Evolutionary conservation across 2,888 invertebrate species (phyloP).

Genomic region (Drosophila setosimentum): DNA sequence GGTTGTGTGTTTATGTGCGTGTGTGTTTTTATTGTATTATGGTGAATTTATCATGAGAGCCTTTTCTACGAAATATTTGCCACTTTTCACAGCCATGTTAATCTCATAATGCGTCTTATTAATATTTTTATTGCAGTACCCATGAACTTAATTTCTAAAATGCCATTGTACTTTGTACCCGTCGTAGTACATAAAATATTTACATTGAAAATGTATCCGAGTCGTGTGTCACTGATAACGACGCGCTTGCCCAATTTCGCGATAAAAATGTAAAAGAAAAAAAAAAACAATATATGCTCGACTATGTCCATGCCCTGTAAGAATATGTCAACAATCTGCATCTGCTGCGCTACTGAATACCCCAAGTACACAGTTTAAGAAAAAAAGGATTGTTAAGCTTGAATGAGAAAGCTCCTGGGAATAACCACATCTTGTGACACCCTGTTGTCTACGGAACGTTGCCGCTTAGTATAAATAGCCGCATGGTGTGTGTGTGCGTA

Average conservation of each 20-base stretch:
- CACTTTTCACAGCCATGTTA: slow-evolving; percentile 65
- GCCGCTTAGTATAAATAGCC: neutral
- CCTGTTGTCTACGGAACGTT: slow-evolving; percentile 2
- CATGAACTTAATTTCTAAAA: neutral
- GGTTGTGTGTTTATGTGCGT: slow-evolving; percentile 11
- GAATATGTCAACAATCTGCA: neutral
- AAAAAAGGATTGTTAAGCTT: neutral
- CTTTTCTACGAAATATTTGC: slow-evolving; percentile 64
- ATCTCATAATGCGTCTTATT: slow-evolving; percentile 60
- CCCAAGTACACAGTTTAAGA: neutral
- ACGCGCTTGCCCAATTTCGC: slow-evolving; percentile 2
- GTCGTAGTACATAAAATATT: slow-evolving; percentile 1
- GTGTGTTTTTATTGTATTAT: slow-evolving; percentile 20
- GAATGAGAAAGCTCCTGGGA: neutral
- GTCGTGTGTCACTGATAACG: slow-evolving; percentile 25
- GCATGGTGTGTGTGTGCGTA: neutral
- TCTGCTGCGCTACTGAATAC: neutral
- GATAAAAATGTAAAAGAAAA: slow-evolving; percentile 27
- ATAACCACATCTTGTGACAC: slow-evolving; percentile 16
- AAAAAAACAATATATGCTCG: neutral
- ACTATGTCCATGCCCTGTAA: neutral
- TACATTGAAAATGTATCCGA: slow-evolving; percentile 17
- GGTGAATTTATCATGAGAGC: slow-evolving; percentile 67
- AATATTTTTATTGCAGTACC: slow-evolving; percentile 34
- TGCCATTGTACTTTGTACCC: neutral